Conservation (phyloP, 2,113 vertebrate species). For the Spea bombifrons region DNA sequence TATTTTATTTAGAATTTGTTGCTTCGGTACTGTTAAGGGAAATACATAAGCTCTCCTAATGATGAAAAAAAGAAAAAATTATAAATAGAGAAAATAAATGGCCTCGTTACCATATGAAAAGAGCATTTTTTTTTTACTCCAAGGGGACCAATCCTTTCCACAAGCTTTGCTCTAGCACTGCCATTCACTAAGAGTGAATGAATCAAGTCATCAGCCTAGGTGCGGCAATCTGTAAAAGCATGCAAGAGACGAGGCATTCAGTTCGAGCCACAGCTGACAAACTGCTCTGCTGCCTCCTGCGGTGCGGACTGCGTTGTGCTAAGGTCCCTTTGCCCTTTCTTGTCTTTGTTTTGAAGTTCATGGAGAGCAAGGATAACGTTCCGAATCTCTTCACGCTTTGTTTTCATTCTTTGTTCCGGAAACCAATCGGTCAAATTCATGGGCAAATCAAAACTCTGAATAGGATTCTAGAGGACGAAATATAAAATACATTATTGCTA, state of each 20-base stretch:
- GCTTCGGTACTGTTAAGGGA: conserved; percentile 80
- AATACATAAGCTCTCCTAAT: conserved; percentile 79
- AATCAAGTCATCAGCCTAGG: conserved; percentile 58
- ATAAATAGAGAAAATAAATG: conserved; percentile 90
- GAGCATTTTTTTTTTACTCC: conserved; percentile 74
- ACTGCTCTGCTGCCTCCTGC: conserved; percentile 60
- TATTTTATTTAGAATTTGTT: conserved; percentile 75
- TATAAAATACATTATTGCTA: too few species aligned
- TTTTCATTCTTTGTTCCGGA: conserved; percentile 92
- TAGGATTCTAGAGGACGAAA: conserved; percentile 73
- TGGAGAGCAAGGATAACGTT: conserved; percentile 87
- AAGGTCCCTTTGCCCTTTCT: conserved; percentile 65
- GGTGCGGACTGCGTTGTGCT: conserved; percentile 58
- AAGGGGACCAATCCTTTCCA: conserved; percentile 68
- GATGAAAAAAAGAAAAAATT: conserved; percentile 69
- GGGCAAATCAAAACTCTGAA: conserved; percentile 88
- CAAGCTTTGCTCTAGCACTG: conserved; percentile 72
- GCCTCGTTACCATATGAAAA: conserved; percentile 90
- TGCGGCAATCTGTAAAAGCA: conserved; percentile 51
- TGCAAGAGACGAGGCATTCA: conserved; percentile 60
- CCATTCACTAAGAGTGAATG: conserved; percentile 60
- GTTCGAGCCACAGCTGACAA: conserved; percentile 66
- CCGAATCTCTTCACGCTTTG: conserved; percentile 90
- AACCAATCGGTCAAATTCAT: conserved; percentile 93
- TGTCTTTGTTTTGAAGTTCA: conserved; percentile 77